A percentile compares a stretch with the other conserved stretches of the same genome.
Conservation (phyloP, 2,888 invertebrate species). For the Camponotus fellah region DNA sequence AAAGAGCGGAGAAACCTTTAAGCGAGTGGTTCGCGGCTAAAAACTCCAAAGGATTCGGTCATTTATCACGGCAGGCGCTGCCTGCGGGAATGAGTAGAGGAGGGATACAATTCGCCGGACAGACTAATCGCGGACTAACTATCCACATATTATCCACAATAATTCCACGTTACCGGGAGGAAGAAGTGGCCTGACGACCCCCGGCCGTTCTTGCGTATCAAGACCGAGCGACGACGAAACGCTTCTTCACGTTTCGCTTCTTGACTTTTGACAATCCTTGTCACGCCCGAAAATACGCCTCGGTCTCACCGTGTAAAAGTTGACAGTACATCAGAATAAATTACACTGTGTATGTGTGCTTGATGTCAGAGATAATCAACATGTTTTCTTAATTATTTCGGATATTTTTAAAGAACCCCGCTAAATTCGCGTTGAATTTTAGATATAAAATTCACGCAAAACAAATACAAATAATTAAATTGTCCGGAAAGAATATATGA, state of each 20-base stretch:
- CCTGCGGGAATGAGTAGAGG: slow-evolving; percentile 81
- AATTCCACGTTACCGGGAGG: slow-evolving; percentile 76
- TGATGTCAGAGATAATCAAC: slow-evolving; percentile 3
- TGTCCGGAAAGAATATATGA: not conserved
- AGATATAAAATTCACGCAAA: not conserved
- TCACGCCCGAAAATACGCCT: slow-evolving; percentile 25
- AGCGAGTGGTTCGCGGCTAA: slow-evolving; percentile 73
- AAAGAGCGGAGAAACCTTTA: slow-evolving; percentile 35
- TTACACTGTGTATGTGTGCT: not conserved
- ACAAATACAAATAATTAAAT: not conserved
- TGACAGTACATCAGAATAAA: slow-evolving; percentile 7
- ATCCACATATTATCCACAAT: slow-evolving; percentile 81
- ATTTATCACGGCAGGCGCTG: slow-evolving; percentile 82
- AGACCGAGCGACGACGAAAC: slow-evolving; percentile 41
- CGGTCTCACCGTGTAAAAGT: slow-evolving; percentile 1
- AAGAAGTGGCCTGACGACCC: slow-evolving; percentile 34
- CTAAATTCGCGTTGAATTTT: not conserved
- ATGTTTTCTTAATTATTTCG: slow-evolving; percentile 7
- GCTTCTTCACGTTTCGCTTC: slow-evolving; percentile 50
- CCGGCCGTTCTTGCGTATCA: slow-evolving; percentile 56
- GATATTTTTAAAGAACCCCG: slow-evolving; percentile 9
- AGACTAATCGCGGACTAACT: slow-evolving; percentile 84
- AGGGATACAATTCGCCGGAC: slow-evolving; percentile 83
- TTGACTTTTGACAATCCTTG: slow-evolving; percentile 35
- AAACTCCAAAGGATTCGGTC: slow-evolving; percentile 83